These are phyloP conservation scores for Apteryx owenii DNA, from an alignment of 2,113 vertebrate genomes.

Conservation along the genomic window DNA sequence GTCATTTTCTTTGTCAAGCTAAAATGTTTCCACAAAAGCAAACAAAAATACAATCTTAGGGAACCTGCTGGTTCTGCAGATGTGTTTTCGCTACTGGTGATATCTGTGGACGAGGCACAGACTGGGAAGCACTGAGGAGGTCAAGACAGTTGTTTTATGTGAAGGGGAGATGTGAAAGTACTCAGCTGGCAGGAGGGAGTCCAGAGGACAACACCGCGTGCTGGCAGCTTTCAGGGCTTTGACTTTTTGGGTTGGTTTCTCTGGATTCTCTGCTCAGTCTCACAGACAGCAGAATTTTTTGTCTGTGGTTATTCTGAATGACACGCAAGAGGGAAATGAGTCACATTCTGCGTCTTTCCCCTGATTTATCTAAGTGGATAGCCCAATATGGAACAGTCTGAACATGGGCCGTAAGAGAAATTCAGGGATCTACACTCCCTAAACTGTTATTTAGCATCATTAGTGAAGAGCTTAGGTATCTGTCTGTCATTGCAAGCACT, in stretches of 20 bases:
- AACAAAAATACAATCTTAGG: background rate
- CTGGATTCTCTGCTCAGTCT: background rate
- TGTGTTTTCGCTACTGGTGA: background rate
- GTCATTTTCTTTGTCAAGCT: background rate
- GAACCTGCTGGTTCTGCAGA: background rate
- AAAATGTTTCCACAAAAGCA: background rate
- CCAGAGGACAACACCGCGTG: rapidly evolving
- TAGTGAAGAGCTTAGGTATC: background rate
- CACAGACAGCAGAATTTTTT: background rate
- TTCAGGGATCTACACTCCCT: background rate
- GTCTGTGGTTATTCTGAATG: background rate
- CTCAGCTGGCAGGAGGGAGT: background rate
- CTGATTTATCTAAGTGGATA: background rate
- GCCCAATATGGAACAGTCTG: rapidly evolving
- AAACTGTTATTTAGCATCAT: background rate
- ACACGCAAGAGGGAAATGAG: no score
- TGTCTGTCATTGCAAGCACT: background rate
- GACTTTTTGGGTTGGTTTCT: background rate
- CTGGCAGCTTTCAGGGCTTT: background rate
- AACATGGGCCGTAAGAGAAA: background rate
- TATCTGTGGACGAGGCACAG: background rate
- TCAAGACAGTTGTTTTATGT: no score
- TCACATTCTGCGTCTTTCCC: background rate
- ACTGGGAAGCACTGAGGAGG: background rate
- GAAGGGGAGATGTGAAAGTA: background rate